A percentile compares a stretch with the other conserved stretches of the same genome.
Evolutionary conservation across 2,797 vertebrate genomes (phyloP).

Genomic region (Emys orbicularis): DNA sequence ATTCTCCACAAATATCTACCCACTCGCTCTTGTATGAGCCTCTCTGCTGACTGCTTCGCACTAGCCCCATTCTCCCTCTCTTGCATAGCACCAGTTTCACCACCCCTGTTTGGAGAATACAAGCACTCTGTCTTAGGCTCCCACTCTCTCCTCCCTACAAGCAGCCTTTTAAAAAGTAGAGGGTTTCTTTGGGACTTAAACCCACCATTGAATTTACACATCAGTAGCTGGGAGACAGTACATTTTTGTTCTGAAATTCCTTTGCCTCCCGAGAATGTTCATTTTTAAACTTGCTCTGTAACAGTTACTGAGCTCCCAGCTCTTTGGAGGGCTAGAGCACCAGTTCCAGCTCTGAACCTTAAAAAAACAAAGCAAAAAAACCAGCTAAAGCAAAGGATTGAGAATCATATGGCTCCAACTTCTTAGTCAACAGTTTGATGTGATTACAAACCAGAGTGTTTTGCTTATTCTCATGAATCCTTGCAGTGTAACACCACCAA

Average conservation of each 20-base stretch:
- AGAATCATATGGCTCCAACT: background rate
- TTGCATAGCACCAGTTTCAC: background rate
- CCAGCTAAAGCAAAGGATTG: slow-evolving; percentile 32
- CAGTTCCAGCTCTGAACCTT: background rate
- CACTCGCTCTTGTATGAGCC: background rate
- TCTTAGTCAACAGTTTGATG: background rate
- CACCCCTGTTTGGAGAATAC: background rate
- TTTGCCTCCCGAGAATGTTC: slow-evolving; percentile 34
- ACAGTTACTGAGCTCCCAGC: slow-evolving; percentile 41
- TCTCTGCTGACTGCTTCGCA: background rate
- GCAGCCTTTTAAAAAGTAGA: slow-evolving; percentile 21
- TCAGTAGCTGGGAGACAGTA: slow-evolving; percentile 17
- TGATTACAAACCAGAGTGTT: background rate
- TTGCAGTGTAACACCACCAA: background rate
- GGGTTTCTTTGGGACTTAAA: background rate
- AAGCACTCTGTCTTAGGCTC: background rate
- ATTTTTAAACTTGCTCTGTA: slow-evolving; percentile 26
- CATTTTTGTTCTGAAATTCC: background rate
- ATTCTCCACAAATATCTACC: slow-evolving; percentile 27
- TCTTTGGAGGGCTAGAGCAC: background rate
- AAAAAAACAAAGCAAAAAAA: background rate
- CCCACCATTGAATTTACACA: slow-evolving; percentile 36
- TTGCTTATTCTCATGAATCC: background rate
- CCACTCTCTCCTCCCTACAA: background rate
- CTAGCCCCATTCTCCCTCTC: background rate